Evolutionary conservation across 2,113 vertebrate genomes (phyloP).

Genomic region (Isurus oxyrinchus): DNA sequence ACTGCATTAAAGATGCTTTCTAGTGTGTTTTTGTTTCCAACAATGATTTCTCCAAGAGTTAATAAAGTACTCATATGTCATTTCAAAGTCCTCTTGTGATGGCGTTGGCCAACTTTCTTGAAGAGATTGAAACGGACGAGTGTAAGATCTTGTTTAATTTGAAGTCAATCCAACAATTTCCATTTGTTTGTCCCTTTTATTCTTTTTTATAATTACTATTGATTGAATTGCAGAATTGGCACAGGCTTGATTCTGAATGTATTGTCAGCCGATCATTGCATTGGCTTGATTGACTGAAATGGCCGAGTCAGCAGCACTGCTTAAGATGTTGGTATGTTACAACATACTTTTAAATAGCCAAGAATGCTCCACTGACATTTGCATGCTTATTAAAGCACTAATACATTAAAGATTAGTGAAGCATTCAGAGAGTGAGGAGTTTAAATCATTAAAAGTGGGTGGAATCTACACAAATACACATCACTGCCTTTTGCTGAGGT

Average conservation of each 20-base stretch:
- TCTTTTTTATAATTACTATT: neutral
- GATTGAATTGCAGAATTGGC: neutral
- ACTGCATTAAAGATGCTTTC: no score
- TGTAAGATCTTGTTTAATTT: neutral
- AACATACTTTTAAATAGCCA: neutral
- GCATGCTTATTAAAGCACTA: neutral
- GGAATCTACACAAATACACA: neutral
- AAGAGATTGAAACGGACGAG: neutral
- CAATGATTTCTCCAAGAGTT: neutral
- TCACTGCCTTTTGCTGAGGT: neutral
- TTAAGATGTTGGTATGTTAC: neutral
- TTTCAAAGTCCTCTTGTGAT: neutral
- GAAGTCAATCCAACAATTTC: neutral
- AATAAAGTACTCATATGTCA: neutral
- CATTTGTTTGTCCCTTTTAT: neutral
- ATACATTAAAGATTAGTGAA: neutral
- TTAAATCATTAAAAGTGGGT: neutral
- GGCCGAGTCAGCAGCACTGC: neutral
- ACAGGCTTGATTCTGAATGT: neutral
- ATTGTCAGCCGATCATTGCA: neutral
- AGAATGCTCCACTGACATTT: neutral
- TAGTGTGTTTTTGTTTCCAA: neutral
- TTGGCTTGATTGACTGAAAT: neutral
- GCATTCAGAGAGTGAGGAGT: neutral
- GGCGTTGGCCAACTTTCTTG: neutral